Percentiles rank a stretch among this genome's conserved stretches.
Conservation (phyloP, 1,140 invertebrate genomes). For the Neodiprion fabricii region DNA sequence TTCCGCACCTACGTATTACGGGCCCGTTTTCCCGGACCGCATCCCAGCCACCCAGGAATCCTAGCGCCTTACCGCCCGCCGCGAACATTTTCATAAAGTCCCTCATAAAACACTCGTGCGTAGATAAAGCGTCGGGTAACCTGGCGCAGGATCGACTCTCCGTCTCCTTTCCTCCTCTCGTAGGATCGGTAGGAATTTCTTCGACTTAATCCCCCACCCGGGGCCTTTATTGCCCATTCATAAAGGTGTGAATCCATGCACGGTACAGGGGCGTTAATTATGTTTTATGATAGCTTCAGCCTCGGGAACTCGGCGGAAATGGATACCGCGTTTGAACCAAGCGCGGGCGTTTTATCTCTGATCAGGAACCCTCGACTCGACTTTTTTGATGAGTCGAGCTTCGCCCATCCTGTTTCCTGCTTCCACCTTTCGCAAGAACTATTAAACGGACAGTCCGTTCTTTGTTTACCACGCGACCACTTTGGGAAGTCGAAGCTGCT, state of each 20-base stretch:
- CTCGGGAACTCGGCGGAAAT: not conserved
- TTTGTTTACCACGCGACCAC: no score
- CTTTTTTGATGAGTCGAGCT: no score
- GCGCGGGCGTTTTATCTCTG: not conserved
- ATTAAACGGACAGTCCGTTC: no score
- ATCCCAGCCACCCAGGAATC: not conserved
- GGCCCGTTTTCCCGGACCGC: not conserved
- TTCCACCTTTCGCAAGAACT: no score
- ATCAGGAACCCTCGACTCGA: no score
- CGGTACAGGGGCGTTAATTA: slow-evolving; percentile 3
- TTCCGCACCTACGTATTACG: no score
- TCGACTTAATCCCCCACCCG: slow-evolving; percentile 4
- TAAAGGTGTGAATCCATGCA: slow-evolving; percentile 7
- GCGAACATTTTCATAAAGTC: slow-evolving; percentile 7
- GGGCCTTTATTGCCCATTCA: slow-evolving; percentile 4
- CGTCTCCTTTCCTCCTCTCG: not conserved
- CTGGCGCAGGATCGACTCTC: not conserved
- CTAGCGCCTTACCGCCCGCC: not conserved
- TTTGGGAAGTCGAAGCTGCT: no score
- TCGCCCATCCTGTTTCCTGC: no score
- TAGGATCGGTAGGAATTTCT: not conserved
- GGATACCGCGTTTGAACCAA: not conserved
- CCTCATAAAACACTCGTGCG: slow-evolving; percentile 1
- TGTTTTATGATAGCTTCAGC: not conserved
- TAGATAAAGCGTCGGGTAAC: not conserved